Evolutionary conservation across 1,140 invertebrate species (phyloP), one percentile per base, ranked within the genome.

Genomic region (Tribolium castaneum): DNA sequence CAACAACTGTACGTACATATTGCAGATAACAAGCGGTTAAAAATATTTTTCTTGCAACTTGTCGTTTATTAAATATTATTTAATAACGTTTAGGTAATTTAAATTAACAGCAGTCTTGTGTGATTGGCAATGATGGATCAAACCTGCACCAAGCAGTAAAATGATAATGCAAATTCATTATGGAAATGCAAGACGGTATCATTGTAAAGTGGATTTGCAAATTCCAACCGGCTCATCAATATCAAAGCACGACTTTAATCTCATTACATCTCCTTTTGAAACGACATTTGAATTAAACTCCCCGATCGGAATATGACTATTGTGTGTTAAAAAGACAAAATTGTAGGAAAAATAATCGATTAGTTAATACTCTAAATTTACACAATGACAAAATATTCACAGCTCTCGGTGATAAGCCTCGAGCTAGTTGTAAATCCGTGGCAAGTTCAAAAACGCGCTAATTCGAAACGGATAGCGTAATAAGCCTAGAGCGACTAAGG

Each of bases 401-500:
- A 12, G 51, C 25, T 35, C n/a, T 6, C 12, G 10, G 10, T 22
- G 59, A 66, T 66, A 66, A 66, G 59, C 59, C 59, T 2, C 2
- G 25, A 35, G 54, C 22, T n/a, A 35, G 25, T 13, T 35, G 10
- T 66, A 66, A 66, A 66, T 66, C 59, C 59, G 59, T 7, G 34
- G 30, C 9, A 78, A 78, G 16, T 70, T 78, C 51, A 80, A 78
- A 78, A 78, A 59, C 25, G 34, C 39, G 50, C 78, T 82, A 81
- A 76, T 81, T 77, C 50, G 71, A 75, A 75, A 75, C 62, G 74
- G 73, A 79, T 79, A 79, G 51, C 19, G 80, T 78, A 83, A 81
- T 82, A 83, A 82, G 77, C 79, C 76, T 35, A n/a, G 30, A 80
- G 80, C 80, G 75, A 76, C 70, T 71, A 74, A 72, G 70, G 51